Evolutionary conservation across 2,888 invertebrate genomes (phyloP).

Genomic region (Osedax frankpressi): DNA sequence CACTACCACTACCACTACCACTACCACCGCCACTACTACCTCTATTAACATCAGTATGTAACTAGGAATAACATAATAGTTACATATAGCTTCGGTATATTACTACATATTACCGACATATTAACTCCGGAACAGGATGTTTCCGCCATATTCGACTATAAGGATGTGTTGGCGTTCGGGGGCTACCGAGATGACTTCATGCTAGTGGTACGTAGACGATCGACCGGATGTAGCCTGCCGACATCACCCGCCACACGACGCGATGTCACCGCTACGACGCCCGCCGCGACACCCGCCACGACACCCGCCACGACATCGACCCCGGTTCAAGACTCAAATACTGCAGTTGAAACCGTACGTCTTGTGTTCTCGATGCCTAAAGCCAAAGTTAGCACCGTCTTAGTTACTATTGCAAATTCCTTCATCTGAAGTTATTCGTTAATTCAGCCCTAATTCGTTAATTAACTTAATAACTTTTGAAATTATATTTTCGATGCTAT

Average conservation of each 20-base stretch:
- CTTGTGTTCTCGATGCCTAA: slow-evolving; percentile 26
- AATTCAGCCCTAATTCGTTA: no score
- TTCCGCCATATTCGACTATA: slow-evolving; percentile 56
- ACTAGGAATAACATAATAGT: slow-evolving; percentile 61
- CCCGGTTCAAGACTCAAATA: background rate
- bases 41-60: slow-evolving; percentile 56
- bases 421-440: no score
- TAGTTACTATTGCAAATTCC: no score
- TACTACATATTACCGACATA: no score
- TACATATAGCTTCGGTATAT: no score
- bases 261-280: slow-evolving; percentile 16
- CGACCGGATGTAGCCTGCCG: background rate
- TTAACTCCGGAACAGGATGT: background rate
- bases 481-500: no score
- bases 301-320: background rate
- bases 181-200: slow-evolving; percentile 91
- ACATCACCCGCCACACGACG: background rate
- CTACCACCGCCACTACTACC: slow-evolving; percentile 20
- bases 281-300: slow-evolving; percentile 26
- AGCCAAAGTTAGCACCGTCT: slow-evolving; percentile 27
- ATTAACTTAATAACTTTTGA: no score
- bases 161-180: slow-evolving; percentile 81
- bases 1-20: background rate
- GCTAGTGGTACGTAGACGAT: slow-evolving; percentile 55
- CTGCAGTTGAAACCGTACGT: slow-evolving; percentile 16